These are phyloP conservation scores for Standfussiana lucernea DNA, from an alignment of 2,888 invertebrate genomes.

Conservation along the genomic window DNA sequence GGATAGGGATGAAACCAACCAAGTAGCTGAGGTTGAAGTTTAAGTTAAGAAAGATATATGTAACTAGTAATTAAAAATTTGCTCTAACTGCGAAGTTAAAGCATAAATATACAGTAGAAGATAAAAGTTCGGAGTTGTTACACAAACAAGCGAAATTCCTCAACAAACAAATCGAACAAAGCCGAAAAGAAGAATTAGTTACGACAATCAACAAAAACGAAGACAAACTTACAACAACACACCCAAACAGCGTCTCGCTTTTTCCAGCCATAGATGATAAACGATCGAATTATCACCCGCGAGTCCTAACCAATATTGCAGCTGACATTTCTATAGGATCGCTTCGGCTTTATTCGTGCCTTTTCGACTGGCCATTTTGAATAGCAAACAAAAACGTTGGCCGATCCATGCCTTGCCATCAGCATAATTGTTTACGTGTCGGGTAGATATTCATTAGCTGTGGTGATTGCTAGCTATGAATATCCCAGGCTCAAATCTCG, in stretches of 20 bases:
- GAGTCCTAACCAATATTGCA: conserved; percentile 59
- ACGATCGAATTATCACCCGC: conserved; percentile 57
- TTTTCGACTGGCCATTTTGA: conserved; percentile 45
- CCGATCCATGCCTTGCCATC: conserved; percentile 51
- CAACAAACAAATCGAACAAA: conserved; percentile 5
- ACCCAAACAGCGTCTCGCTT: conserved; percentile 35
- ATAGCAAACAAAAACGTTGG: conserved; percentile 61
- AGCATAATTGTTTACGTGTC: conserved; percentile 56
- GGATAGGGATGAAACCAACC: background rate
- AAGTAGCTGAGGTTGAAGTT: background rate
- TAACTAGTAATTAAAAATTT: background rate
- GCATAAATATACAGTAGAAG: background rate
- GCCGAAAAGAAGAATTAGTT: conserved; percentile 24
- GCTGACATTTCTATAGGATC: conserved; percentile 63
- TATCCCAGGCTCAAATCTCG: conserved; percentile 30
- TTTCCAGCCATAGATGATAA: conserved; percentile 53
- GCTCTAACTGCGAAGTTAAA: background rate
- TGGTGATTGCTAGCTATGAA: conserved; percentile 57
- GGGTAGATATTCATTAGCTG: conserved; percentile 52
- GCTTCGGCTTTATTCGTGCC: conserved; percentile 51
- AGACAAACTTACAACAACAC: conserved; percentile 33
- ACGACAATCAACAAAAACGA: conserved; percentile 8
- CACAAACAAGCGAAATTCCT: conserved; percentile 1
- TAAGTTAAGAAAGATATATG: background rate
- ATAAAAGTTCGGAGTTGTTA: background rate